These are phyloP conservation scores for Erethizon dorsatum DNA, from an alignment of 2,797 vertebrate genomes.

Conservation along the genomic window DNA sequence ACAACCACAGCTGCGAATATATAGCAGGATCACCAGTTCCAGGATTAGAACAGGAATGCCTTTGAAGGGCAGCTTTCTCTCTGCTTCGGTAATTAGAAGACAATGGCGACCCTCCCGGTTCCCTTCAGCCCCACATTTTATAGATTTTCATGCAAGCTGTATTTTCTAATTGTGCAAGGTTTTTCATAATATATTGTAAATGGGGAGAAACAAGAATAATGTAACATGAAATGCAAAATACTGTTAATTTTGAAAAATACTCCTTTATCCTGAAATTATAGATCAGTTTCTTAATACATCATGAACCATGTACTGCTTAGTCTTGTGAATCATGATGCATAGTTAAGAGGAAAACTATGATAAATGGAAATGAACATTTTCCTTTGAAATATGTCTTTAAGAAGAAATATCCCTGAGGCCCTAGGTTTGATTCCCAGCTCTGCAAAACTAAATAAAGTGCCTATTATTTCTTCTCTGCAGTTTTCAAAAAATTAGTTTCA, in stretches of 20 bases:
- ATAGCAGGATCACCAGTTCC: neutral
- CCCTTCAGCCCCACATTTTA: neutral
- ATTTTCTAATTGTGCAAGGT: neutral
- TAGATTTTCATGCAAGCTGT: slow-evolving; percentile 30
- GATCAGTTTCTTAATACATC: slow-evolving; percentile 58
- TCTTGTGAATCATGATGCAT: slow-evolving; percentile 57
- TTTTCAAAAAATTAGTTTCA: slow-evolving; percentile 62
- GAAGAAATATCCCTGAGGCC: slow-evolving; percentile 60
- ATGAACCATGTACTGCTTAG: slow-evolving; percentile 61
- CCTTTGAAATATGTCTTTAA: slow-evolving; percentile 73
- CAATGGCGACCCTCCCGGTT: neutral
- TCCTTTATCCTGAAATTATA: slow-evolving; percentile 49
- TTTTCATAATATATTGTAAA: slow-evolving; percentile 63
- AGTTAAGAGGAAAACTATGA: slow-evolving; percentile 52
- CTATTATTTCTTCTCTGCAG: slow-evolving; percentile 16
- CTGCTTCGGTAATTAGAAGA: neutral
- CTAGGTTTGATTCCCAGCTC: neutral
- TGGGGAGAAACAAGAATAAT: slow-evolving; percentile 47
- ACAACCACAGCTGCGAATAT: neutral
- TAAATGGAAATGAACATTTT: slow-evolving; percentile 70
- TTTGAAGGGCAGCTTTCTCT: neutral
- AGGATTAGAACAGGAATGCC: neutral
- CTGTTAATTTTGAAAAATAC: slow-evolving; percentile 45
- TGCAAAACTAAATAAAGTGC: neutral
- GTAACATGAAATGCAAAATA: slow-evolving; percentile 61